These are phyloP conservation scores for Leucania comma DNA, from an alignment of 2,888 invertebrate species.

Conservation along the genomic window DNA sequence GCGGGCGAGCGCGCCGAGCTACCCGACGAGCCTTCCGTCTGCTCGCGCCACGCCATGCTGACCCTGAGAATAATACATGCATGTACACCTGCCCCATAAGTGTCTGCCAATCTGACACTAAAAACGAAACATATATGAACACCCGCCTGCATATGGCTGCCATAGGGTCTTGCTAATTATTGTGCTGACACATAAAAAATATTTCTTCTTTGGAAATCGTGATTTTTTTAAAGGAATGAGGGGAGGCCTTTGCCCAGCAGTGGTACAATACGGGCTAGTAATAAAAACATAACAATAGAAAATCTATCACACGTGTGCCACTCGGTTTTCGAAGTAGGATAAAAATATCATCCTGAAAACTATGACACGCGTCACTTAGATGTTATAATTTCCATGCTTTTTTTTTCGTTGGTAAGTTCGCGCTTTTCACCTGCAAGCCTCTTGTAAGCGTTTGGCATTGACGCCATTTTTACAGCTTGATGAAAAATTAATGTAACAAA, in stretches of 20 bases:
- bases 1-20: slow-evolving; percentile 88
- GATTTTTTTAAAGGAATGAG: too few relatives aligned
- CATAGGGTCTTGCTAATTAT: too few relatives aligned
- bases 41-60: slow-evolving; percentile 86
- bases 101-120: not conserved
- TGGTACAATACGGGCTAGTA: too few relatives aligned
- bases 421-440: not conserved
- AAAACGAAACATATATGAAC: not conserved
- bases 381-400: not conserved
- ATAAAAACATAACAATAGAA: too few relatives aligned
- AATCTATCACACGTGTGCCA: too few relatives aligned
- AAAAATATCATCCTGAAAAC: not conserved
- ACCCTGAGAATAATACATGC: slow-evolving; percentile 62
- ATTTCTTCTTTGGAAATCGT: too few relatives aligned
- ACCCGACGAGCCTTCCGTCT: slow-evolving; percentile 88
- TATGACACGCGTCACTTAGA: not conserved
- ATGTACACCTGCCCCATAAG: not conserved
- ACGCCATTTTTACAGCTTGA: not conserved
- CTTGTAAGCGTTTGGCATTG: not conserved
- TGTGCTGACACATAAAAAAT: too few relatives aligned
- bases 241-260: too few relatives aligned
- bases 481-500: not conserved
- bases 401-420: too few relatives aligned
- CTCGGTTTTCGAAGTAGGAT: too few relatives aligned
- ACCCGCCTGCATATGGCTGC: not conserved